Percentiles rank a stretch among this genome's conserved stretches.
These are phyloP conservation scores for Geodia barretti DNA, from an alignment of 37 sponge, comb jelly and placozoan genomes.

Conservation along the genomic window DNA sequence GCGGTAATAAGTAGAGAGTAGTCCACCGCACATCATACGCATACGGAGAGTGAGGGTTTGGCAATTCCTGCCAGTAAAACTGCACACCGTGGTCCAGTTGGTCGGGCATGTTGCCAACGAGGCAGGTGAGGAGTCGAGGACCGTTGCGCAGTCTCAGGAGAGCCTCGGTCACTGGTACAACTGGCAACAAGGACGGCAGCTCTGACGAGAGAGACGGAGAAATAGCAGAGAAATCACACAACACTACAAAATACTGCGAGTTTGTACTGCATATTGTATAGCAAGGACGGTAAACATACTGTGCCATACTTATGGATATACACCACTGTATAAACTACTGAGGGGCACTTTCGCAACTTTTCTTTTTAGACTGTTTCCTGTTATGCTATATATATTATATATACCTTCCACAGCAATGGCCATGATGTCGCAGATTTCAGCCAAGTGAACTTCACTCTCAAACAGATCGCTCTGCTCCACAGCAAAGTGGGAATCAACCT, in stretches of 20 bases:
- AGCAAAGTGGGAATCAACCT: too few relatives aligned
- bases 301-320: not conserved
- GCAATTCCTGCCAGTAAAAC: too few relatives aligned
- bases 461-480: conserved; percentile 65
- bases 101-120: conserved; percentile 74
- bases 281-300: not conserved
- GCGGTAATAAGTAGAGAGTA: not conserved
- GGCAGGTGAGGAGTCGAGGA: conserved; percentile 40
- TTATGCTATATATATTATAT: not conserved
- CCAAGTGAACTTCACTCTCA: conserved; percentile 67
- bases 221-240: not conserved
- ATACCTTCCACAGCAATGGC: conserved; percentile 66
- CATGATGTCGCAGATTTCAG: conserved; percentile 70
- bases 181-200: conserved; percentile 57
- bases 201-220: conserved; percentile 11
- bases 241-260: not conserved
- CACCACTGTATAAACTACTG: too few relatives aligned
- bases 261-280: not conserved
- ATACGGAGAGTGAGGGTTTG: not conserved
- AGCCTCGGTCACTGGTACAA: conserved; percentile 47
- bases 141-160: conserved; percentile 62
- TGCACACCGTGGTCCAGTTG: conserved; percentile 65
- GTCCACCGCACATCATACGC: not conserved
- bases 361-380: not conserved
- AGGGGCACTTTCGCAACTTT: too few relatives aligned